Conservation (phyloP, 2,888 invertebrate genomes). For the Unio delphinus region DNA sequence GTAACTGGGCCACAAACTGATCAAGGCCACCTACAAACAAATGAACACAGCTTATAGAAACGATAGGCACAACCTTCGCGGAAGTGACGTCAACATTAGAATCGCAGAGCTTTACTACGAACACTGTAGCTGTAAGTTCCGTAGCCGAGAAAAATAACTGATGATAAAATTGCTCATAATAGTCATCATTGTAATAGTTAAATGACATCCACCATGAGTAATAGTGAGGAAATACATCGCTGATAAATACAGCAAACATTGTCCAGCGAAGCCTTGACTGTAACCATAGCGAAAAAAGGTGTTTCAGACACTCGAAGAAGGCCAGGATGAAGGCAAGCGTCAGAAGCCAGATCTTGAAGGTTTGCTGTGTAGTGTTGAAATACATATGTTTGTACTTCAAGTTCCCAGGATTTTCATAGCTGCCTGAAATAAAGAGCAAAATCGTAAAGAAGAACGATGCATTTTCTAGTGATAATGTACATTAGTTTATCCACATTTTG, state of each 20-base stretch:
- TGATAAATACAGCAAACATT: conserved; percentile 42
- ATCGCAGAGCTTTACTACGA: conserved; percentile 46
- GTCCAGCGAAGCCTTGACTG: conserved; percentile 19
- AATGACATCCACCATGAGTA: conserved; percentile 60
- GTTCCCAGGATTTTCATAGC: too few species aligned
- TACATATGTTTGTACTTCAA: too few species aligned
- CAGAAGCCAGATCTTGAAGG: too few species aligned
- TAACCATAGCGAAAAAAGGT: conserved; percentile 22
- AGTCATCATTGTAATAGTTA: conserved; percentile 58
- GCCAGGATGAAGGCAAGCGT: too few species aligned
- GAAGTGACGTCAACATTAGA: conserved; percentile 19
- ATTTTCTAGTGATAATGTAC: too few species aligned
- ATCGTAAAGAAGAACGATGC: background rate
- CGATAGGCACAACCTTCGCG: conserved; percentile 44
- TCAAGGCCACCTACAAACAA: conserved; percentile 50
- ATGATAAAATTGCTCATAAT: conserved; percentile 44
- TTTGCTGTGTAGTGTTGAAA: too few species aligned
- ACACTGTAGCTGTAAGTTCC: conserved; percentile 41
- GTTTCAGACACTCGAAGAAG: conserved; percentile 43
- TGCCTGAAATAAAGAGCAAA: conserved; percentile 14
- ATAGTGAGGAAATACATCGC: conserved; percentile 58
- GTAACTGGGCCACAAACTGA: conserved; percentile 52
- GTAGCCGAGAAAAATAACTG: conserved; percentile 57
- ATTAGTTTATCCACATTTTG: too few species aligned
- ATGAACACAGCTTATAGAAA: conserved; percentile 48